These are phyloP conservation scores for Tipula lateralis DNA, from an alignment of 2,888 invertebrate genomes.

Conservation along the genomic window DNA sequence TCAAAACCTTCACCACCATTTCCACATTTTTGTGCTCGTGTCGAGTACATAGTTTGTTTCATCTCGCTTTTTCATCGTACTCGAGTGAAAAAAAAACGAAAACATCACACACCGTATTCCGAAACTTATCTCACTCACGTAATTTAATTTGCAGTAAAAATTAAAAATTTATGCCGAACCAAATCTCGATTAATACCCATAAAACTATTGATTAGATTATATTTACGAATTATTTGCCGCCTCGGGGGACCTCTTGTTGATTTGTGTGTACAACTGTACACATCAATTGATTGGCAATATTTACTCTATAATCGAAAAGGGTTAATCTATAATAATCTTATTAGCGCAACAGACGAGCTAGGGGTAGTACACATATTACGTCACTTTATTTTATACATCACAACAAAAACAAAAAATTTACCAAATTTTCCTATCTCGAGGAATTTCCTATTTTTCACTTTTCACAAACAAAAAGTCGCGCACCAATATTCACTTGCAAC, in stretches of 20 bases:
- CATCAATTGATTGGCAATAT: background rate
- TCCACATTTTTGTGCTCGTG: background rate
- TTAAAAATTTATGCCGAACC: background rate
- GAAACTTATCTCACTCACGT: conserved; percentile 20
- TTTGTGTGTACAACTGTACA: no score
- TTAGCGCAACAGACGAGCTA: no score
- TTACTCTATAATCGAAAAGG: background rate
- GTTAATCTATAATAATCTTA: background rate
- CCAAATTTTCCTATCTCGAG: background rate
- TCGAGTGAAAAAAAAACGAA: background rate
- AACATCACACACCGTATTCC: background rate
- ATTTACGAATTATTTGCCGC: background rate
- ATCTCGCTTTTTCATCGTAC: background rate
- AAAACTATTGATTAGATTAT: background rate
- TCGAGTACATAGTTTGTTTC: background rate
- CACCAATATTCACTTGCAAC: background rate
- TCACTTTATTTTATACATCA: background rate
- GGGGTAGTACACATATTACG: background rate
- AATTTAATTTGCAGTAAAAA: conserved; percentile 26
- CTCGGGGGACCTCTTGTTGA: background rate
- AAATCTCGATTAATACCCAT: background rate
- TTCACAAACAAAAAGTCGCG: background rate
- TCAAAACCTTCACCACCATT: background rate
- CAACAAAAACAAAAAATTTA: background rate
- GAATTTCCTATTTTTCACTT: background rate